Base-by-base conservation (phyloP, 2,113 vertebrate species). In the Polyodon spathula region DNA sequence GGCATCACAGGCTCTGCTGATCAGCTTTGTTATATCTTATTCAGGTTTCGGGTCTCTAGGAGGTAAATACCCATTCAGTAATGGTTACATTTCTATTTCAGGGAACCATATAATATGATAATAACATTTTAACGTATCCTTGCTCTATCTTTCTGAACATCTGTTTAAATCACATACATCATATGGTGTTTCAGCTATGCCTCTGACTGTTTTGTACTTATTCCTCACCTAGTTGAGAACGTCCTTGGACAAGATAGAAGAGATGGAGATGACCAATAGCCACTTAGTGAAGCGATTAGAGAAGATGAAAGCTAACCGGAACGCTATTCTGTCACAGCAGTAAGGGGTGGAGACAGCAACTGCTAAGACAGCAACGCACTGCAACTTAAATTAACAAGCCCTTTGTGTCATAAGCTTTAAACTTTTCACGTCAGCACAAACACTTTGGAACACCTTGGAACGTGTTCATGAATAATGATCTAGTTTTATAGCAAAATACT, bases 261-360 rank as follows among this genome's bases (percentile, higher is more conserved):
- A 99, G 74, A 96, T 98, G 95, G 96, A 99, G 77, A 97, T 98
- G 96, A 99, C 95, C 81, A 98, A 99, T 70, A 98, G 83, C 80
- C 95, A 99, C 80, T 88, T 99, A 73, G 86, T 97, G 66, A 99
- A 98, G 73, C 86, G 96, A 54, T 86, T 99, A 63, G 95, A 98
- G 81, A 99, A 99, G 85, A 97, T 99, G 96, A 99, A 99, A 76
- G 96, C 96, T 71, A 99, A 97, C 60, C 87, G 96, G 75, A 97
- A 92, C 39, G 93, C 94, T 5, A 83, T 97, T 56, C 83, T 97
- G 69, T 89, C 94, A 57, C 96, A 98, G 81, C 93, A 99, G 73
- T 97, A 88, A 87, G 71, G 71, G 67, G 54, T 63, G 43, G 12
- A 51, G 4, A 58, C 12, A 16, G 16, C 8, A 55, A 63, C 68